Evolutionary conservation across 2,113 vertebrate species (phyloP), one percentile per base, ranked within the genome.

Genomic region (Fulica atra): DNA sequence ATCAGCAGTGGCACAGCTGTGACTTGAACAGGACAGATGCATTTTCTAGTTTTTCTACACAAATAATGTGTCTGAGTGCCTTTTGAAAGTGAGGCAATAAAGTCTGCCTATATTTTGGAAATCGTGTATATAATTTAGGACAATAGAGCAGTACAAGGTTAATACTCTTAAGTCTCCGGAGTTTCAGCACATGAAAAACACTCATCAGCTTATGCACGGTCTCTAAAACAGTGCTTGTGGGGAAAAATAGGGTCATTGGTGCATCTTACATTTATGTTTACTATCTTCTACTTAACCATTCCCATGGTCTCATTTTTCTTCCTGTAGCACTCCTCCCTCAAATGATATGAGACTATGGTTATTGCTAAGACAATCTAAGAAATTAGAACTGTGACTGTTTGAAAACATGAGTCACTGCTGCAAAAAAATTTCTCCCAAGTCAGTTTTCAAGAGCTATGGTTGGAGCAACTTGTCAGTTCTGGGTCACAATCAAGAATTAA

Each of bases 251-350:
- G 21, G 4, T n/a, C 36, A 26, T n/a, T 8, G 13, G 13, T 38
- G 21, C 20, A 33, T 38, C 23, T 65, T 48, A 20, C 20, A 8
- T 48, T 48, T 48, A 48, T 20, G 8, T 69, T 81, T 42, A 13
- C 13, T 7, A 4, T 57, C 24, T 78, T 81, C 38, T 11, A 10
- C 73, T 81, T 63, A 19, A n/a, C 14, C 16, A 63, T 86, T 92
- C 31, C 26, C 5, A 0, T 46, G 5, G 1, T 36, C 24, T 48
- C 13, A 0, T 50, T 7, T 36, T 64, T 88, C 9, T n/a, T 89
- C 9, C 11, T 53, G 18, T 36, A 83, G 63, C 16, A 48, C 6
- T 4, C 11, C 16, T 81, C n/a, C 18, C 11, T 71, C 31, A 50
- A 48, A 40, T 74, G 16, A 46, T 6, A 46, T 64, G 53, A 44